Percentiles rank a stretch among this genome's conserved stretches.
Evolutionary conservation across 2,888 invertebrate species (phyloP).

Genomic region (Quadriops clusia): DNA sequence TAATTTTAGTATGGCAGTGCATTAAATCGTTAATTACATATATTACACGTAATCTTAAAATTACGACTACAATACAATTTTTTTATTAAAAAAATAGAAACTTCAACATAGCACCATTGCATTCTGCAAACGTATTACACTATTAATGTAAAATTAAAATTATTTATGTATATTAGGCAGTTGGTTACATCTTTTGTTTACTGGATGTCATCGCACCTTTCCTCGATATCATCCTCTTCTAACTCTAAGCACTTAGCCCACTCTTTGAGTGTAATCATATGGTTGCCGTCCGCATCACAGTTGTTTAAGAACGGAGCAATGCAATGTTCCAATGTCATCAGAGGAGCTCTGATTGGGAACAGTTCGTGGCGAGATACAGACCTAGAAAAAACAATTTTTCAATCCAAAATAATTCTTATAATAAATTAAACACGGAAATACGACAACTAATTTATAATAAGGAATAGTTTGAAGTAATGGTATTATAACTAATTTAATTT

Average conservation of each 20-base stretch:
- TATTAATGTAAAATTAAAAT: slow-evolving; percentile 6
- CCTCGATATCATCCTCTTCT: slow-evolving; percentile 70
- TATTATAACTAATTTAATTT: background rate
- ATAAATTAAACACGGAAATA: background rate
- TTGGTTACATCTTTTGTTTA: slow-evolving; percentile 21
- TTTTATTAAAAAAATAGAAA: slow-evolving; percentile 6
- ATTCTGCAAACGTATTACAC: slow-evolving; percentile 22
- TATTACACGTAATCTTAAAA: slow-evolving; percentile 6
- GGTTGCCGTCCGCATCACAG: slow-evolving; percentile 82
- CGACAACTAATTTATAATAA: background rate
- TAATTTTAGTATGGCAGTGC: no score
- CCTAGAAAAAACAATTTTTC: slow-evolving; percentile 38
- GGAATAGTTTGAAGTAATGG: background rate
- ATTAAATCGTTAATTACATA: no score
- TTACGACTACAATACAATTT: slow-evolving; percentile 9
- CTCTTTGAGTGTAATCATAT: slow-evolving; percentile 80
- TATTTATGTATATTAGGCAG: no score
- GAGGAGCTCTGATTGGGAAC: slow-evolving; percentile 88
- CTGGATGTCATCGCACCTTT: slow-evolving; percentile 62
- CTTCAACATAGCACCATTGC: slow-evolving; percentile 23
- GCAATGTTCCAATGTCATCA: slow-evolving; percentile 94
- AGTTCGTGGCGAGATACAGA: slow-evolving; percentile 86
- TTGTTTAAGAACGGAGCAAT: slow-evolving; percentile 90
- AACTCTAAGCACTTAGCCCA: slow-evolving; percentile 86
- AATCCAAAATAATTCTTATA: background rate